Conservation (phyloP, 2,113 vertebrate species). For the Odontophorus gujanensis region DNA sequence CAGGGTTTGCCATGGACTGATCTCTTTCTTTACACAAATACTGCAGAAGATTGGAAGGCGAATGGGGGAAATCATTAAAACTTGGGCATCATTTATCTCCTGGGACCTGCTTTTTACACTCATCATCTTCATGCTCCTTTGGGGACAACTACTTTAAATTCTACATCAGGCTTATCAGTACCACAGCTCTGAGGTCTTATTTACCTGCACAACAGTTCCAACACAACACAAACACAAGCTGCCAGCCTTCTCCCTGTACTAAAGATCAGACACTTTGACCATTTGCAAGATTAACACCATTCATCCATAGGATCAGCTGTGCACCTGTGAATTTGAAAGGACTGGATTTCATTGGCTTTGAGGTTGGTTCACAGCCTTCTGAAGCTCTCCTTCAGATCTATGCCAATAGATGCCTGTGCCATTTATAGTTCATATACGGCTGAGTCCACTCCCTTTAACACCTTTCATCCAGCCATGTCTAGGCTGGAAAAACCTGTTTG, state of each 20-base stretch:
- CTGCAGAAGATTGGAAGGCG: not conserved
- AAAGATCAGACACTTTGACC: not conserved
- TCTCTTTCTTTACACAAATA: not conserved
- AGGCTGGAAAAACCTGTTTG: conserved; percentile 24
- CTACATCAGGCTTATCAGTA: not conserved
- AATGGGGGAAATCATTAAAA: not conserved
- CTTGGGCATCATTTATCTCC: not conserved
- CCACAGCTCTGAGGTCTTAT: not conserved
- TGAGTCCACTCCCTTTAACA: not conserved
- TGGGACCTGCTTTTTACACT: not conserved
- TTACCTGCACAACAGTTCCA: not conserved
- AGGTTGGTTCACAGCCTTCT: not conserved
- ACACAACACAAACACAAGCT: not conserved
- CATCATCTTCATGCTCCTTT: not conserved
- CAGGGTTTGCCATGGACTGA: not conserved
- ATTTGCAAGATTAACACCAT: not conserved
- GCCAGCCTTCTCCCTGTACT: not conserved
- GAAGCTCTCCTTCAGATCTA: not conserved
- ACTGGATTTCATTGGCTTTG: not conserved
- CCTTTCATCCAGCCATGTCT: not conserved
- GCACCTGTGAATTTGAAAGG: not conserved
- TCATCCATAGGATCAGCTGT: not conserved
- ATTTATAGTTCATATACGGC: not conserved
- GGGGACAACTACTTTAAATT: not conserved
- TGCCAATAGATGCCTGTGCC: not conserved